These are phyloP conservation scores for Tupaia tana DNA, from an alignment of 2,113 vertebrate species.

Conservation along the genomic window DNA sequence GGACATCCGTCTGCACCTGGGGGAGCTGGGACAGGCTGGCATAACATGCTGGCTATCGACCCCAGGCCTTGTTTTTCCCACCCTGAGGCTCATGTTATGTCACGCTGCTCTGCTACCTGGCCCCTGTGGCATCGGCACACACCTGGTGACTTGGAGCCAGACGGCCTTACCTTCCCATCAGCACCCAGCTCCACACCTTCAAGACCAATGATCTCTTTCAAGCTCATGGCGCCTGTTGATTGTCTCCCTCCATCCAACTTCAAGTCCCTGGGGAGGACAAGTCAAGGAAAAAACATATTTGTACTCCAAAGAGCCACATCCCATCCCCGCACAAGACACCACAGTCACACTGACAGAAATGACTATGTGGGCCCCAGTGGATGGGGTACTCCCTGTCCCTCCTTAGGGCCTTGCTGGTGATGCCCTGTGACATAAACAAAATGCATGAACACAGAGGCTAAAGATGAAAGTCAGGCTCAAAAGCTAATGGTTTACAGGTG, in stretches of 20 bases:
- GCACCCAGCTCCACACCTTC: constrained; percentile 98
- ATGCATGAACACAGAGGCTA: neutral
- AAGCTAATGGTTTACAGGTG: fast-evolving
- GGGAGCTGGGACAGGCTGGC: neutral
- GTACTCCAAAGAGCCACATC: neutral
- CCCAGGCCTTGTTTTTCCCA: neutral
- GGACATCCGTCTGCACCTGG: neutral
- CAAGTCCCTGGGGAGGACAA: constrained; percentile 91
- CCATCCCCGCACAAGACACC: fast-evolving
- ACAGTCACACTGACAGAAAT: neutral
- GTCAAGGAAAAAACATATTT: constrained; percentile 54
- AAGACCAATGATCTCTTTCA: constrained; percentile 96
- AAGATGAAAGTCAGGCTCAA: neutral
- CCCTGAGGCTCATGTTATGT: fast-evolving
- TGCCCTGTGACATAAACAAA: neutral
- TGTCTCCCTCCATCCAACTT: constrained; percentile 95
- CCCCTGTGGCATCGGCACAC: fast-evolving
- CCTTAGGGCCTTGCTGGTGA: fast-evolving
- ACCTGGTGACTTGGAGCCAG: fast-evolving
- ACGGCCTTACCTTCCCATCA: constrained; percentile 95
- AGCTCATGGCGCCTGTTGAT: constrained; percentile 92
- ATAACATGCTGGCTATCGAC: fast-evolving
- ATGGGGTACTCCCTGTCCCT: neutral
- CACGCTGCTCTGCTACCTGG: neutral
- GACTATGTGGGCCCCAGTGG: neutral